A percentile compares a stretch with the other conserved stretches of the same genome.
phyloP scores from a whole-genome alignment of 2,888 invertebrate species.

The Atrina japonica region DNA sequence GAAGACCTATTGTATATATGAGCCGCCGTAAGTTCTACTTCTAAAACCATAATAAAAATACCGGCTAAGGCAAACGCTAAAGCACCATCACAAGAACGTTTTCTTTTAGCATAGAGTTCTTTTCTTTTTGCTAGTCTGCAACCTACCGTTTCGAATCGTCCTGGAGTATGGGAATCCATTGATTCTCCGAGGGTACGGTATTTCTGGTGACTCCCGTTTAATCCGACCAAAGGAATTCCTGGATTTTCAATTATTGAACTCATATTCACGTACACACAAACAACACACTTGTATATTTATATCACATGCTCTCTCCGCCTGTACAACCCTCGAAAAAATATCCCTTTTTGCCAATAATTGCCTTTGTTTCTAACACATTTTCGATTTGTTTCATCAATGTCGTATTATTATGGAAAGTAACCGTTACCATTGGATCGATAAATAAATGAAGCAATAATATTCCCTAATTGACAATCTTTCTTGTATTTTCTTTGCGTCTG shows the following conservation, averaged over 20 bases:
- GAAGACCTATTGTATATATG: slow-evolving; percentile 56
- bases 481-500: too few species aligned
- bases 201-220: slow-evolving; percentile 71
- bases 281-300: neutral
- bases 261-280: slow-evolving; percentile 53
- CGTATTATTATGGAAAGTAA: too few species aligned
- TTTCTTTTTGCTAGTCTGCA: slow-evolving; percentile 77
- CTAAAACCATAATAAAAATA: slow-evolving; percentile 76
- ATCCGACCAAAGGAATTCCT: slow-evolving; percentile 76
- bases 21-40: slow-evolving; percentile 74
- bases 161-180: slow-evolving; percentile 40
- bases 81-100: slow-evolving; percentile 73
- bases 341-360: slow-evolving; percentile 3
- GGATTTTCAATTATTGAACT: slow-evolving; percentile 76
- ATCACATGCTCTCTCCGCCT: too few species aligned
- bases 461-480: too few species aligned
- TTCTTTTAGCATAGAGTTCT: slow-evolving; percentile 73
- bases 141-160: slow-evolving; percentile 76
- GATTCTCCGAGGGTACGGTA: slow-evolving; percentile 52
- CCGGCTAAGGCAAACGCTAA: slow-evolving; percentile 74
- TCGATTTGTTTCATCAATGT: too few species aligned
- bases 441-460: too few species aligned
- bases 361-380: too few species aligned
- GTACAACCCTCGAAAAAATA: too few species aligned
- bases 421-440: too few species aligned